These are phyloP conservation scores for Ispidina picta DNA, from an alignment of 2,797 vertebrate species.

Conservation along the genomic window DNA sequence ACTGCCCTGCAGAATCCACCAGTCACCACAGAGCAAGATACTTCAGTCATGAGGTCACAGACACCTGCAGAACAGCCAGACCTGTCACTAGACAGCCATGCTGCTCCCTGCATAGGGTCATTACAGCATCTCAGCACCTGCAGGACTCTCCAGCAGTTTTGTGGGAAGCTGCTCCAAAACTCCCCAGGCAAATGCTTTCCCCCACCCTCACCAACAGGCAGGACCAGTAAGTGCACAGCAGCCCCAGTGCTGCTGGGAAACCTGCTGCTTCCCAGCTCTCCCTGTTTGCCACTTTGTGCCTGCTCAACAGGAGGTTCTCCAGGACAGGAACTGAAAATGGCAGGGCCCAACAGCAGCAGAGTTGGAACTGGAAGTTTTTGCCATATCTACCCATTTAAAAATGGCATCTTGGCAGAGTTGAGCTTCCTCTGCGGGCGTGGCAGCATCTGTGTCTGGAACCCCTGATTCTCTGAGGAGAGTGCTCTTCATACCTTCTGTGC, in stretches of 20 bases:
- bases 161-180: not conserved
- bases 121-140: not conserved
- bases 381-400: not conserved
- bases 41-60: not conserved
- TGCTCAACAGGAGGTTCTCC: not conserved
- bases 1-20: not conserved
- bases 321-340: not conserved
- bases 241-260: not conserved
- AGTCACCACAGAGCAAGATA: not conserved
- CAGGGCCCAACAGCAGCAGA: not conserved
- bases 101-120: not conserved
- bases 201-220: not conserved
- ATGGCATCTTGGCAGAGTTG: not conserved
- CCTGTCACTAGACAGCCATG: not conserved
- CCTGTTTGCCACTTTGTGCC: fast-evolving
- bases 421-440: not conserved
- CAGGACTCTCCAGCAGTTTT: not conserved
- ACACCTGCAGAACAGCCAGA: not conserved
- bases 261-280: not conserved
- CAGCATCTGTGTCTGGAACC: not conserved
- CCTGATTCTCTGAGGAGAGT: fast-evolving
- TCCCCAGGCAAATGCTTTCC: too few relatives aligned
- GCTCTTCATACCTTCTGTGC: not conserved
- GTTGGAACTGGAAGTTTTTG: not conserved
- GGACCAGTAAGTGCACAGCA: not conserved